Base-by-base conservation (phyloP, 1,140 invertebrate genomes). In the Thrips palmi region DNA sequence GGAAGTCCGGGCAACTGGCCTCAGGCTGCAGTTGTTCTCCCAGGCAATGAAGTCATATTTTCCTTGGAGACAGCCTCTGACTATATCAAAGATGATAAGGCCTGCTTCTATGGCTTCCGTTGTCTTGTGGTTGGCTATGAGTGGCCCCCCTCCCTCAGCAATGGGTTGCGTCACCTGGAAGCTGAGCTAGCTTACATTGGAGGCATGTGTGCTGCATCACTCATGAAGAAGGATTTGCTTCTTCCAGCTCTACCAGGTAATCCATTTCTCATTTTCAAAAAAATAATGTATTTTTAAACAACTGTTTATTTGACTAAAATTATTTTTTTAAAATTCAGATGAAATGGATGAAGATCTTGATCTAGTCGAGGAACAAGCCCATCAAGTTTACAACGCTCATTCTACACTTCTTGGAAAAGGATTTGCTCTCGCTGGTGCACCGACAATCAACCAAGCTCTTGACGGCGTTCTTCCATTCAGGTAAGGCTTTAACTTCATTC, bases 11-110 rank as follows among this genome's bases (percentile, higher is more conserved):
- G 64, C 30, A 83, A 84, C 37, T 97, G 91, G 88, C 84, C 91
- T 2, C 75, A 80, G 49, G 75, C 74, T 46, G 73, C 84, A 2
- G 55, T 97, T 8, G 63, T 96, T 32, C 58, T 97, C 23, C 91
- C 92, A 42, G 78, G 91, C 15, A 88, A 93, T 57, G 85, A 93
- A 62, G 76, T 94, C 0, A 70, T 92, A 45, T 93, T 97, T 55
- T 92, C 87, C 0, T 52, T 97, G 50, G 89, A 96, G 61, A 94
- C 89, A 1, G 86, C 91, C 0, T 87, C 89, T 0, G 81, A 94
- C 59, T 96, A 96, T 59, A 71, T 92, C 41, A 87, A 87, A 53
- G 86, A 92, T 62, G 89, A 92, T 34, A 77, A 79, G 49, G 70
- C 74, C 3, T 64, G 63, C 47, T 76, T 76, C 29, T 96, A 75